phyloP scores from a whole-genome alignment of 2,888 invertebrate genomes.

The Heteropelma amictum region DNA sequence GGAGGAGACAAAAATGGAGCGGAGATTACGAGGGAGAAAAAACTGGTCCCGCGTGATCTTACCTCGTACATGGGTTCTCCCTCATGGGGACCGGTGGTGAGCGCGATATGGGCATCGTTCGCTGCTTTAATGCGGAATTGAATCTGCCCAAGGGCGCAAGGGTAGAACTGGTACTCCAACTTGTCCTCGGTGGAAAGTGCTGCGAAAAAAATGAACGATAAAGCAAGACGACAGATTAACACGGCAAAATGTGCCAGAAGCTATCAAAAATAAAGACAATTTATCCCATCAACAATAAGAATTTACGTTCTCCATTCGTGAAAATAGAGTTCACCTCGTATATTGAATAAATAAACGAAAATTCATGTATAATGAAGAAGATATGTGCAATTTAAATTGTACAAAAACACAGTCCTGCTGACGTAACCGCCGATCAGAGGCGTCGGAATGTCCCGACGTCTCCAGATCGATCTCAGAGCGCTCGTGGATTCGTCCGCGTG shows the following conservation, averaged over 20 bases:
- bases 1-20: not conserved
- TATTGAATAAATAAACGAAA: too few relatives aligned
- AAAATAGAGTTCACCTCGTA: too few relatives aligned
- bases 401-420: not conserved
- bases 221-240: too few relatives aligned
- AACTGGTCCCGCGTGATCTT: slow-evolving; percentile 49
- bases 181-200: slow-evolving; percentile 89
- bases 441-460: slow-evolving; percentile 60
- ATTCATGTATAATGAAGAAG: too few relatives aligned
- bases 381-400: too few relatives aligned
- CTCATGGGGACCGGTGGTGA: slow-evolving; percentile 85
- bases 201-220: slow-evolving; percentile 72
- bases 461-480: slow-evolving; percentile 20
- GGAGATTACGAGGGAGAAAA: not conserved
- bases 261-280: too few relatives aligned
- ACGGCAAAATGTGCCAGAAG: too few relatives aligned
- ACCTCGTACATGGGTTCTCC: slow-evolving; percentile 90
- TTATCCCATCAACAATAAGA: too few relatives aligned
- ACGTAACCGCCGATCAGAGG: too few relatives aligned
- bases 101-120: slow-evolving; percentile 92
- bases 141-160: slow-evolving; percentile 83
- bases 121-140: slow-evolving; percentile 89
- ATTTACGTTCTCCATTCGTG: too few relatives aligned
- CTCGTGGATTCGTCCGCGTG: not conserved
- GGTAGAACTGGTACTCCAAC: slow-evolving; percentile 90